Conservation (phyloP, 1,140 invertebrate genomes). For the Ruditapes philippinarum region DNA sequence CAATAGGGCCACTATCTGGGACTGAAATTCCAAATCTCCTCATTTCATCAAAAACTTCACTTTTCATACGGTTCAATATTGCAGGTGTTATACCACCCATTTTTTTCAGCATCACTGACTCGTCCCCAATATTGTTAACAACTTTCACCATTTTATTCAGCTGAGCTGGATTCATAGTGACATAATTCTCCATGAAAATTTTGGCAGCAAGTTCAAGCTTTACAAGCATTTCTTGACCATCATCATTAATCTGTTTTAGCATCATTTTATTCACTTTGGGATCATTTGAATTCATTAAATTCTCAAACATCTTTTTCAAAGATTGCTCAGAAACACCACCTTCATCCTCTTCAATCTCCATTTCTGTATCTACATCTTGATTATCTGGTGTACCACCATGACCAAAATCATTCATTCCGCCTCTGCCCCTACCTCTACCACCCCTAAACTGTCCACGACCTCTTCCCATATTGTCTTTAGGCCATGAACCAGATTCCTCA, state of each 20-base stretch:
- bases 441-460: constrained; percentile 13
- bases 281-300: constrained; percentile 32
- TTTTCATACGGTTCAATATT: constrained; percentile 41
- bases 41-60: constrained; percentile 41
- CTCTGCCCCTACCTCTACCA: constrained; percentile 13
- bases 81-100: constrained; percentile 24
- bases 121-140: constrained; percentile 53
- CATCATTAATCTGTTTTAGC: constrained; percentile 50
- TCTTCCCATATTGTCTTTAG: not conserved
- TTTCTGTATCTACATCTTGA: not conserved
- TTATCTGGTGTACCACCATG: not conserved
- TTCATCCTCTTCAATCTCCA: not conserved
- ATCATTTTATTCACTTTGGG: constrained; percentile 53
- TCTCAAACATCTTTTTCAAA: not conserved
- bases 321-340: not conserved
- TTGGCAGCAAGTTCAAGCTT: constrained; percentile 41
- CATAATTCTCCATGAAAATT: constrained; percentile 40
- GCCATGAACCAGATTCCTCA: not conserved
- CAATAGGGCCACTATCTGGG: constrained; percentile 12
- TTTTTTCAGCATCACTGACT: constrained; percentile 43
- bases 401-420: constrained; percentile 43
- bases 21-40: not conserved
- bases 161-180: constrained; percentile 57
- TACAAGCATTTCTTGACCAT: constrained; percentile 36
- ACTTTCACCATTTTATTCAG: constrained; percentile 58